Conservation (phyloP, 1,140 invertebrate genomes). For the Aphaenogaster rudis region DNA sequence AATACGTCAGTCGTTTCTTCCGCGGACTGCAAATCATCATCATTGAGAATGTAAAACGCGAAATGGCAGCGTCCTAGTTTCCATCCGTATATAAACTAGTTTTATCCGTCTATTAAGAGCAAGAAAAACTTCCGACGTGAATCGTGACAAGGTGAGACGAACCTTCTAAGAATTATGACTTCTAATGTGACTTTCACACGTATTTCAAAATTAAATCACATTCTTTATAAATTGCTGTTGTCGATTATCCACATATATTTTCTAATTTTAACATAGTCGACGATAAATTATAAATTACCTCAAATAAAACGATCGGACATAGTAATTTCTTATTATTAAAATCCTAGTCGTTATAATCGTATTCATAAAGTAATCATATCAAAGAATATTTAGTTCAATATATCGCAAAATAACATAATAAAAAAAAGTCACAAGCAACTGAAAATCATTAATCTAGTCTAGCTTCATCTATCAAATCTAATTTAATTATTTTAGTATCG, state of each 20-base stretch:
- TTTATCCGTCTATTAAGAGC: conserved; percentile 31
- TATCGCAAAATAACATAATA: background rate
- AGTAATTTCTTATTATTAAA: background rate
- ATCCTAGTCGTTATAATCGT: background rate
- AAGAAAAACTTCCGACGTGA: conserved; percentile 55
- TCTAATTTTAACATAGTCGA: conserved; percentile 3
- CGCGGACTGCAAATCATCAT: conserved; percentile 66
- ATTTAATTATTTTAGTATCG: background rate
- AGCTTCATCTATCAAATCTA: background rate
- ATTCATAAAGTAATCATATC: background rate
- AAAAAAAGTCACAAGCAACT: background rate
- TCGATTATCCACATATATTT: background rate
- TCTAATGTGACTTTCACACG: conserved; percentile 24
- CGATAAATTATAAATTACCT: background rate
- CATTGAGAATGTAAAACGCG: conserved; percentile 59
- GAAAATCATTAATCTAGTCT: background rate
- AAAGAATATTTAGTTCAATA: background rate
- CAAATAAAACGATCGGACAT: background rate
- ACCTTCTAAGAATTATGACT: conserved; percentile 4
- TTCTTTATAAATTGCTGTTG: background rate
- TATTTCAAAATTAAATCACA: conserved; percentile 1
- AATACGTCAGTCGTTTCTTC: conserved; percentile 38
- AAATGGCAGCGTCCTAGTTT: conserved; percentile 57
- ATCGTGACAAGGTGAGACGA: conserved; percentile 20
- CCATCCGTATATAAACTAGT: conserved; percentile 52